Base-by-base conservation (phyloP, 2,113 vertebrate genomes). In the Opisthocomus hoazin region DNA sequence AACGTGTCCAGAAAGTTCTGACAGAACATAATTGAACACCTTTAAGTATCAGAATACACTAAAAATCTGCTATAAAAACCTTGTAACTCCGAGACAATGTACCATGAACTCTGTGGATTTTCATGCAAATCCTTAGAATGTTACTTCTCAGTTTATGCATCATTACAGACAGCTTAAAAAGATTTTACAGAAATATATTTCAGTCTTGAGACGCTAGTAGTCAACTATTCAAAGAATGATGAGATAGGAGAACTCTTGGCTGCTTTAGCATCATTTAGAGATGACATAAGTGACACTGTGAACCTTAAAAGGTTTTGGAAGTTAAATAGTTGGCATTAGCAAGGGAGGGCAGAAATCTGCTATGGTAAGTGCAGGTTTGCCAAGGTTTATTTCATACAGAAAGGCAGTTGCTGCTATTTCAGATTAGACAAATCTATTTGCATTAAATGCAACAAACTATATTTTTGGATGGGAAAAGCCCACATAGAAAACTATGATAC, bases 161-260 rank as follows among this genome's bases (percentile, higher is more conserved):
- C 87, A 85, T 92, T 95, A 91, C 71, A 83, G 79, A 54, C 54
- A 90, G 46, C 73, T 68, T 86, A 48, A 71, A 87, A 75, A 89
- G 63, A n/a, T 92, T 96, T 95, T 56, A 92, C n/a, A 93, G 71
- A 87, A 89, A 54, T 45, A 57, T 20, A 66, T 88, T 90, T 91
- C 78, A 85, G 51, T 61, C 83, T 48, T 56, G 41, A 83, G 69
- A 66, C 88, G 56, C 66, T 71, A 36, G 12, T 37, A 76, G 51
- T 51, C 51, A 90, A 21, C 81, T 89, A 11, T 10, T 81, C 51
- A 79, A 81, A 82, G 70, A 94, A 46, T 32, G 24, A 85, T 82
- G 74, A 82, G 70, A 60, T 22, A 56, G 56, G 36, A 87, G 74
- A 90, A 66, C 48, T 83, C 54, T 69, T 30, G 54, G 48, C 48